phyloP scores from a whole-genome alignment of 2,888 invertebrate species.

The Tachystola acroxantha region DNA sequence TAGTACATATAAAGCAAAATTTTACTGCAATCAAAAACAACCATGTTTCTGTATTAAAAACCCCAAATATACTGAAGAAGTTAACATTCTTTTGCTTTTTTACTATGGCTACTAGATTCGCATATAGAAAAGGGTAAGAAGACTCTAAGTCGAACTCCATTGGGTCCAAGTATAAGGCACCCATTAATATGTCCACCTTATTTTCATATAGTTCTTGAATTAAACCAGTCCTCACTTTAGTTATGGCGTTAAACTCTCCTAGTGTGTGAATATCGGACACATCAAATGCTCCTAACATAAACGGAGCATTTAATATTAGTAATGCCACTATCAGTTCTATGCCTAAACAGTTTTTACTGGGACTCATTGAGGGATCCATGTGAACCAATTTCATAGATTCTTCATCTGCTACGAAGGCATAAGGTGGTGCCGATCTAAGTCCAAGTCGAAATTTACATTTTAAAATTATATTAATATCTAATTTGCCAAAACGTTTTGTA shows the following conservation, averaged over 20 bases:
- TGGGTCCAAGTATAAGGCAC: background rate
- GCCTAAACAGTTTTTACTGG: background rate
- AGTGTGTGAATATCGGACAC: background rate
- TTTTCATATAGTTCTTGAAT: slow-evolving; percentile 3
- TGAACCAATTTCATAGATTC: too few relatives aligned
- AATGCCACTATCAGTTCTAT: background rate
- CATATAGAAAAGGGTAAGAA: slow-evolving; percentile 1
- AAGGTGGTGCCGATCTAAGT: background rate
- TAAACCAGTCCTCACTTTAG: slow-evolving; percentile 1
- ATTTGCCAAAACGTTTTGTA: too few relatives aligned
- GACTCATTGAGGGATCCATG: too few relatives aligned
- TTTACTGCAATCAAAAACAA: background rate
- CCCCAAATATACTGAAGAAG: slow-evolving; percentile 2
- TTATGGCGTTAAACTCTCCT: background rate
- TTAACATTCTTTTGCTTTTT: slow-evolving; percentile 1
- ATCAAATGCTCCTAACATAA: background rate
- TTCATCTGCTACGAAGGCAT: background rate
- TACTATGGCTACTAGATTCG: slow-evolving; percentile 1
- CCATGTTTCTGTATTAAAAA: slow-evolving; percentile 1
- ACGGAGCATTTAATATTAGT: background rate
- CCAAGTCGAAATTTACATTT: background rate
- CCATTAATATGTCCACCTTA: slow-evolving; percentile 1
- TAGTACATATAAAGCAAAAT: background rate
- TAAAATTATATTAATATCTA: background rate
- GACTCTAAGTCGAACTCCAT: background rate